Conservation (phyloP, 2,888 invertebrate species). For the Catocala fraxini region DNA sequence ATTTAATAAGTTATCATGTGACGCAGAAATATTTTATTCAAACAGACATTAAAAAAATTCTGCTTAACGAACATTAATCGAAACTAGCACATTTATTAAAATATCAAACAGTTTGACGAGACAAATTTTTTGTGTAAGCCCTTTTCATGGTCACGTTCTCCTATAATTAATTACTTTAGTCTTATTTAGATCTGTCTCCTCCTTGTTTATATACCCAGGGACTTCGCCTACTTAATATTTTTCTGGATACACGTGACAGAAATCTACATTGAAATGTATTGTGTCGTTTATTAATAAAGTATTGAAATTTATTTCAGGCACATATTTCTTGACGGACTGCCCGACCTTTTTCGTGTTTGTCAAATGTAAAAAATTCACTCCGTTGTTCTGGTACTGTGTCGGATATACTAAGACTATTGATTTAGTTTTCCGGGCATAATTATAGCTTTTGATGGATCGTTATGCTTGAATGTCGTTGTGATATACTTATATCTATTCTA, state of each 20-base stretch:
- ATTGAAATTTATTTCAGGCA: slow-evolving; percentile 27
- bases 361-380: slow-evolving; percentile 12
- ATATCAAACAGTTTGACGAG: slow-evolving; percentile 1
- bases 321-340: slow-evolving; percentile 13
- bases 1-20: no score
- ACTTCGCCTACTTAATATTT: slow-evolving; percentile 9
- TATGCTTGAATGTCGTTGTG: no score
- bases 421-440: background rate
- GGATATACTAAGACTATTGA: background rate
- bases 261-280: slow-evolving; percentile 9
- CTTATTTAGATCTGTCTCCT: background rate
- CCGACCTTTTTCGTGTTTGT: slow-evolving; percentile 42
- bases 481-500: no score
- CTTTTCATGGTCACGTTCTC: slow-evolving; percentile 9
- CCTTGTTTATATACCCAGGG: background rate
- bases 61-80: no score
- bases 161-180: slow-evolving; percentile 12
- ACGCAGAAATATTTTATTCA: no score
- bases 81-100: background rate
- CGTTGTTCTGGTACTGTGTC: slow-evolving; percentile 9
- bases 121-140: slow-evolving; percentile 2
- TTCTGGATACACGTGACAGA: background rate
- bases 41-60: no score
- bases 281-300: slow-evolving; percentile 6
- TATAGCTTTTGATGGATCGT: no score